These are phyloP conservation scores for Craterocephalus amniculus DNA, from an alignment of 2,797 vertebrate species.

Conservation along the genomic window DNA sequence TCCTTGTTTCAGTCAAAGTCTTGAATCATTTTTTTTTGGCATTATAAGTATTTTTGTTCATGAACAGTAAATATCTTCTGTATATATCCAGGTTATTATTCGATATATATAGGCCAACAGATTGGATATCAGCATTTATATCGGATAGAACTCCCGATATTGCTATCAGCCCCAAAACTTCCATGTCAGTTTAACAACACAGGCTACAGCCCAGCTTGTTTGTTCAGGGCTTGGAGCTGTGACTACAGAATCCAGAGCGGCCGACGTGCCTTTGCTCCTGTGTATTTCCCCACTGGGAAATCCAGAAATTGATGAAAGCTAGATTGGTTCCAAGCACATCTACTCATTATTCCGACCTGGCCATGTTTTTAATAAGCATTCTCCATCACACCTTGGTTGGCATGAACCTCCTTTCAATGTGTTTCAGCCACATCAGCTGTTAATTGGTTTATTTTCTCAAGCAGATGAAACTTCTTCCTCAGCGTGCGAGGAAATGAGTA, in stretches of 20 bases:
- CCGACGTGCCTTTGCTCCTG: constrained; percentile 27
- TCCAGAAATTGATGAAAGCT: constrained; percentile 52
- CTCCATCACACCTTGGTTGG: constrained; percentile 50
- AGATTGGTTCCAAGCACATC: constrained; percentile 41
- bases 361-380: constrained; percentile 63
- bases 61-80: too few relatives aligned
- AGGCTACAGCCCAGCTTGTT: neutral
- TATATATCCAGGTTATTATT: too few relatives aligned
- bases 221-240: constrained; percentile 9
- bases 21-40: too few relatives aligned
- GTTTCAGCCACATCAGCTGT: constrained; percentile 39
- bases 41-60: too few relatives aligned
- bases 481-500: neutral
- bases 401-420: constrained; percentile 37
- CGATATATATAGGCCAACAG: too few relatives aligned
- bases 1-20: too few relatives aligned
- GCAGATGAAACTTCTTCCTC: constrained; percentile 51
- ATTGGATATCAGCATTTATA: too few relatives aligned
- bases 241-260: constrained; percentile 33
- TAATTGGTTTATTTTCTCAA: constrained; percentile 68
- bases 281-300: constrained; percentile 51
- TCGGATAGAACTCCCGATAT: too few relatives aligned
- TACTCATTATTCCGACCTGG: constrained; percentile 61
- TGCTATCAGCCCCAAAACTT: too few relatives aligned
- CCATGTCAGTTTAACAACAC: neutral